These are phyloP conservation scores for Zaprionus gabonicus DNA, from an alignment of 1,140 invertebrate genomes.

Conservation along the genomic window DNA sequence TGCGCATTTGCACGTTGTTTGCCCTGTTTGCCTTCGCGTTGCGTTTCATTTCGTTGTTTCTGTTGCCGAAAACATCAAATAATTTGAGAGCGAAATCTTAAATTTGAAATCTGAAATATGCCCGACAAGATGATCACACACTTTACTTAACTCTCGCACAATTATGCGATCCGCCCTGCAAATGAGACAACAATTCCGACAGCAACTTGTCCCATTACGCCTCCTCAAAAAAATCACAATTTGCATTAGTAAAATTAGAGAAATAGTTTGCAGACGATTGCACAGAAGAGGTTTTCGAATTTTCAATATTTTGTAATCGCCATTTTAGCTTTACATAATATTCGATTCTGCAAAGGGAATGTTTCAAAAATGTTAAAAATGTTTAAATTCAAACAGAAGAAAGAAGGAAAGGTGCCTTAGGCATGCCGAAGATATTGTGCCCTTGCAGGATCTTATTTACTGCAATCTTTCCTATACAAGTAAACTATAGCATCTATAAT, in stretches of 20 bases:
- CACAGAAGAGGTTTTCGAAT: neutral
- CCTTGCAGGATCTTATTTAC: too few relatives aligned
- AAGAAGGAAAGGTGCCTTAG: too few relatives aligned
- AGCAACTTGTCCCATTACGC: slow-evolving; percentile 14
- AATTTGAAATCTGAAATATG: slow-evolving; percentile 17
- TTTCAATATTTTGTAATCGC: neutral
- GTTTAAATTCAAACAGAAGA: too few relatives aligned
- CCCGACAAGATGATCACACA: slow-evolving; percentile 66
- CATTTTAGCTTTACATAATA: too few relatives aligned
- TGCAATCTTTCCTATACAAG: too few relatives aligned
- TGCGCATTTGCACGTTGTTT: slow-evolving; percentile 69
- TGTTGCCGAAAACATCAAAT: slow-evolving; percentile 42
- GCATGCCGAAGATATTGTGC: too few relatives aligned
- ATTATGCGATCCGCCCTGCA: slow-evolving; percentile 50
- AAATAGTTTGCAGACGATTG: neutral
- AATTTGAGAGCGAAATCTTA: slow-evolving; percentile 25
- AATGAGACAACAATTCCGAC: slow-evolving; percentile 38
- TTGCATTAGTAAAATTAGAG: neutral
- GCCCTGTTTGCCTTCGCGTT: slow-evolving; percentile 6
- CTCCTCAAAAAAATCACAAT: neutral
- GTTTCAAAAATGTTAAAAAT: too few relatives aligned
- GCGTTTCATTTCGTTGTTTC: slow-evolving; percentile 38
- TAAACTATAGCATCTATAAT: too few relatives aligned
- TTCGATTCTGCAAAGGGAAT: too few relatives aligned
- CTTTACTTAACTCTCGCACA: slow-evolving; percentile 61